phyloP scores from a whole-genome alignment of 2,888 invertebrate species.

The Drosophila birchii region DNA sequence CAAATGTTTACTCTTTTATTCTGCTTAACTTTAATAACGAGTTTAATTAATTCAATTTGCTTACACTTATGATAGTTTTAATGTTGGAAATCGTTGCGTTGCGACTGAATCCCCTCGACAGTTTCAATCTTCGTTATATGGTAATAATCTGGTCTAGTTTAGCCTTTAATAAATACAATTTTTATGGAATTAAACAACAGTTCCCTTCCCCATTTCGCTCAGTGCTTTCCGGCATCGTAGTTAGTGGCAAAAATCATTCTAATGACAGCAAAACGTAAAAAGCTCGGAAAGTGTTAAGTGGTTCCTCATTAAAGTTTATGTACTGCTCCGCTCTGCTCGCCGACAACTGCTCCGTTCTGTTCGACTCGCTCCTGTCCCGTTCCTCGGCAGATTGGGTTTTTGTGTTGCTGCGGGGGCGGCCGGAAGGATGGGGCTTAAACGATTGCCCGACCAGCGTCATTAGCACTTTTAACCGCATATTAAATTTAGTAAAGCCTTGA shows the following conservation, averaged over 20 bases:
- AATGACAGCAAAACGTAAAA: slow-evolving; percentile 80
- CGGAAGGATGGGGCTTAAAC: slow-evolving; percentile 55
- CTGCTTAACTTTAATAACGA: background rate
- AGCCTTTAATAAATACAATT: background rate
- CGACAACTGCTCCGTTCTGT: slow-evolving; percentile 11
- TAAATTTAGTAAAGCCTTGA: slow-evolving; percentile 75
- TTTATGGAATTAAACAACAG: no score
- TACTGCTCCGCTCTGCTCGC: slow-evolving; percentile 55
- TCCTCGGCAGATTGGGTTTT: slow-evolving; percentile 22
- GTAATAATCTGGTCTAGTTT: background rate
- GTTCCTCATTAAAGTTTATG: slow-evolving; percentile 82
- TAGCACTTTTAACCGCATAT: slow-evolving; percentile 82
- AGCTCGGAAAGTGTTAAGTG: slow-evolving; percentile 83
- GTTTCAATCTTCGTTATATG: background rate
- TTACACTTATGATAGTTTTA: no score
- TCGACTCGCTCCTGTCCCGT: slow-evolving; percentile 14
- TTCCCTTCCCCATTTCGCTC: slow-evolving; percentile 6
- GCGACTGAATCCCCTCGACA: background rate
- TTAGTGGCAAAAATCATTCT: slow-evolving; percentile 80
- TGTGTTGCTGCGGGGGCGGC: slow-evolving; percentile 41
- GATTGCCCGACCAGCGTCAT: slow-evolving; percentile 76
- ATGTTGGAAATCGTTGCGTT: background rate
- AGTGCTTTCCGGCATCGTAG: slow-evolving; percentile 63
- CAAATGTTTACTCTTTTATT: background rate
- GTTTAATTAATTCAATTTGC: no score